Base-by-base conservation (phyloP, 2,113 vertebrate genomes). In the Tor tambroides region DNA sequence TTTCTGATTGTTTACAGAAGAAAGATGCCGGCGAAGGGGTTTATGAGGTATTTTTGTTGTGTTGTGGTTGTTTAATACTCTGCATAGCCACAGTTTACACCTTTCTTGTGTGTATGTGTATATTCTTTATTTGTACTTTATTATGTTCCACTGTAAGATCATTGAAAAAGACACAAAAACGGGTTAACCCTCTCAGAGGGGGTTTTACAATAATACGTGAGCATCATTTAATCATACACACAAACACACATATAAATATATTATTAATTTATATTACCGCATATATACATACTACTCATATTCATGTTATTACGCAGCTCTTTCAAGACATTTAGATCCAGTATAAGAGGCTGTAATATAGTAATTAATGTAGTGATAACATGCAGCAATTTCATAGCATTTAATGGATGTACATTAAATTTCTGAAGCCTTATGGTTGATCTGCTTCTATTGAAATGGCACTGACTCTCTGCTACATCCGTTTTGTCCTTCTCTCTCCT, bases 371-470 rank as follows among this genome's bases (percentile, higher is more conserved):
- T 19, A 32, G 17, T 38, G 21, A 35, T 38, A 35, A 30, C 30
- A 8, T 6, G 19, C 30, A 59, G 77, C 1, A 4, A 12, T 79
- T 35, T 32, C 9, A 38, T 26, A 26, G 32, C n/a, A 9, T 63
- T 61, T 26, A 35, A 15, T 23, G 26, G 30, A 80, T 17, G 32
- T 23, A 17, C 54, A 38, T 59, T 35, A 38, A 7, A 26, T 41
- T 12, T 74, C 35, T 74, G 21, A 30, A 51, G 67, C 86, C 46
- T 75, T 93, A 79, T 94, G 92, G 5, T 87, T 71, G 76, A 92
- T 93, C 56, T 89, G 14, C 10, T 72, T 80, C 65, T 84, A 30
- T 71, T 72, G 78, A 82, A 88, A 76, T 41, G n/a, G 8, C 4
- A 26, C 46, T 81, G 21, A 85, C 32, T 72, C 5, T 84, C 72